Conservation (phyloP, 1,140 invertebrate genomes). For the Tetramorium simillimum region DNA sequence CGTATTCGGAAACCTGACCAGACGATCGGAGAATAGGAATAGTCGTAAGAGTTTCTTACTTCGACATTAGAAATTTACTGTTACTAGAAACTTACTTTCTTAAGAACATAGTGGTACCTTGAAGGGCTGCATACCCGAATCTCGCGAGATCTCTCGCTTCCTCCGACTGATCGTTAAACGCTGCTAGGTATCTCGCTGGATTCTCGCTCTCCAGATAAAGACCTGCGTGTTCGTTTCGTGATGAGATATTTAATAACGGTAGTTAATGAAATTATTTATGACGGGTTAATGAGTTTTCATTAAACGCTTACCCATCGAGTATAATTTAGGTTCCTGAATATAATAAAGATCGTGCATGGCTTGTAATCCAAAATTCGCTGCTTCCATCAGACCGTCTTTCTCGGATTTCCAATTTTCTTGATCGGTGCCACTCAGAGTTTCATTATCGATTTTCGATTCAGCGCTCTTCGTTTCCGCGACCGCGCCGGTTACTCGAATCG, state of each 20-base stretch:
- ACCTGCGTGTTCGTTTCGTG: slow-evolving; percentile 83
- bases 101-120: slow-evolving; percentile 82
- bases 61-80: neutral
- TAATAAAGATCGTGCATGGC: slow-evolving; percentile 89
- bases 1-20: slow-evolving; percentile 73
- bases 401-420: slow-evolving; percentile 21
- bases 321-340: slow-evolving; percentile 89
- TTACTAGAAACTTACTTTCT: slow-evolving; percentile 73
- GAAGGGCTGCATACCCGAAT: slow-evolving; percentile 89
- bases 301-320: slow-evolving; percentile 88
- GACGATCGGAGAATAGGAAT: neutral
- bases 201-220: slow-evolving; percentile 88
- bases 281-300: neutral
- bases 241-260: neutral
- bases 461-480: neutral
- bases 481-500: neutral
- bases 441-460: neutral
- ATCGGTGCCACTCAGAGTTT: neutral
- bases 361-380: slow-evolving; percentile 88
- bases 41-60: neutral
- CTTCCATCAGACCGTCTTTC: slow-evolving; percentile 86
- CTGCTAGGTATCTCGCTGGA: slow-evolving; percentile 90
- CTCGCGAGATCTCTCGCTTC: slow-evolving; percentile 88
- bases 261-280: neutral
- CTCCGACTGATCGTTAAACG: slow-evolving; percentile 90